Conservation (phyloP, 1,140 invertebrate genomes). For the Drosophila nigromelanica region DNA sequence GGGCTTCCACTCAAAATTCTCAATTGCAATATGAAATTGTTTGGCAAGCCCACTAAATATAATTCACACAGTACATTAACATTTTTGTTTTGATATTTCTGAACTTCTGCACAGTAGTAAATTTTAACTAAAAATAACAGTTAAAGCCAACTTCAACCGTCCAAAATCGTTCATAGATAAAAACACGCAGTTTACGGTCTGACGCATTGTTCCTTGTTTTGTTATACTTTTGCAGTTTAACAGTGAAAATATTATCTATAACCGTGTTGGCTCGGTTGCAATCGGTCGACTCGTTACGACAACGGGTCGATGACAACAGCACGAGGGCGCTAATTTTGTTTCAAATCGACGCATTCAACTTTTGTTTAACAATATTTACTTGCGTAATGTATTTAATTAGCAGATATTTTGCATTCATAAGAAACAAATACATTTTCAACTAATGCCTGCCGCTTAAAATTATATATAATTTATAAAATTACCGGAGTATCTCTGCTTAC, state of each 20-base stretch:
- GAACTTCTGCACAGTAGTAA: constrained; percentile 69
- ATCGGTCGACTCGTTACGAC: constrained; percentile 2
- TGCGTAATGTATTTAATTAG: not conserved
- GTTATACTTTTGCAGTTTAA: constrained; percentile 72
- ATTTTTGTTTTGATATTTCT: constrained; percentile 54
- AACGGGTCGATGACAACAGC: constrained; percentile 19
- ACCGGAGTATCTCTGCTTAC: too few species aligned
- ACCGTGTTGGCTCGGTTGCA: constrained; percentile 50
- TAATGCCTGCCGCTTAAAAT: too few species aligned
- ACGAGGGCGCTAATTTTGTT: constrained; percentile 30
- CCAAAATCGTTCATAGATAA: constrained; percentile 61
- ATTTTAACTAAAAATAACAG: constrained; percentile 79
- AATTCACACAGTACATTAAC: constrained; percentile 40
- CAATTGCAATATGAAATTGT: constrained; percentile 37
- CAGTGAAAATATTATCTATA: constrained; percentile 79
- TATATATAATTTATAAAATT: too few species aligned
- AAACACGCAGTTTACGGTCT: constrained; percentile 73
- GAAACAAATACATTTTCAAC: too few species aligned
- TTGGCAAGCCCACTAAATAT: constrained; percentile 28
- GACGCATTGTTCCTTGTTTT: constrained; percentile 72
- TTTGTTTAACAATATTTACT: not conserved
- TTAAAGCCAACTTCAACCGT: constrained; percentile 62
- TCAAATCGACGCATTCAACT: not conserved
- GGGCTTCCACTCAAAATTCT: constrained; percentile 19
- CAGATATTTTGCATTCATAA: not conserved